Evolutionary conservation across 2,888 invertebrate genomes (phyloP).

Genomic region (Brenthis hecate): DNA sequence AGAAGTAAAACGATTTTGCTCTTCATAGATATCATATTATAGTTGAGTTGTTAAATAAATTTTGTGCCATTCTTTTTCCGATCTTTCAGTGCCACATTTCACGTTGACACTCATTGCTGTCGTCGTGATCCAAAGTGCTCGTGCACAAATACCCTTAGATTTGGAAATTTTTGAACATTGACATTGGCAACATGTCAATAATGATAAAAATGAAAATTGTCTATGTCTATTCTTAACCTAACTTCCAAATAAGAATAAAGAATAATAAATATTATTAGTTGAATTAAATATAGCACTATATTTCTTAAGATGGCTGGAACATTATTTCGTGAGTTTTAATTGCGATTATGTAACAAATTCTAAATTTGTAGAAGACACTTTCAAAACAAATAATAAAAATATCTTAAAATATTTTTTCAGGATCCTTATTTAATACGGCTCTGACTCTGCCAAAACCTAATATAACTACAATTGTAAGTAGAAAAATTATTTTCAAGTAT

Average conservation of each 20-base stretch:
- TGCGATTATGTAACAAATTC: not conserved
- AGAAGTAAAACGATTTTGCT: too few species aligned
- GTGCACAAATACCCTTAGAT: too few species aligned
- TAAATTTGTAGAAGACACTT: not conserved
- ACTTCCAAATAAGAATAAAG: not conserved
- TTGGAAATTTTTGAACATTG: not conserved
- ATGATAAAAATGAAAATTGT: not conserved
- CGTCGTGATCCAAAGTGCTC: too few species aligned
- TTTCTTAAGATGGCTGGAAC: conserved; percentile 59
- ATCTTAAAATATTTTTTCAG: conserved; percentile 51
- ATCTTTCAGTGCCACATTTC: too few species aligned
- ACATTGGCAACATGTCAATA: not conserved
- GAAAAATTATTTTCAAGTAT: conserved; percentile 9
- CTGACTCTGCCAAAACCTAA: conserved; percentile 57
- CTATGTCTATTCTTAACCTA: conserved; percentile 18
- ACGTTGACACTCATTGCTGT: too few species aligned
- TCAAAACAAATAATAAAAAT: conserved; percentile 10
- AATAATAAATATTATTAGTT: conserved; percentile 4
- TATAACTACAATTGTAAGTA: conserved; percentile 59
- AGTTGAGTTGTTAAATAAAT: too few species aligned
- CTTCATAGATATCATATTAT: too few species aligned
- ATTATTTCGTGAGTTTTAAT: conserved; percentile 61
- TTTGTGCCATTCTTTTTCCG: too few species aligned
- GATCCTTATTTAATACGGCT: conserved; percentile 59
- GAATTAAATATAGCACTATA: conserved; percentile 7